A percentile compares a stretch with the other conserved stretches of the same genome.
Evolutionary conservation across 37 sponge, comb jelly and placozoan species (phyloP).

Genomic region (Chondrosia reniformis): DNA sequence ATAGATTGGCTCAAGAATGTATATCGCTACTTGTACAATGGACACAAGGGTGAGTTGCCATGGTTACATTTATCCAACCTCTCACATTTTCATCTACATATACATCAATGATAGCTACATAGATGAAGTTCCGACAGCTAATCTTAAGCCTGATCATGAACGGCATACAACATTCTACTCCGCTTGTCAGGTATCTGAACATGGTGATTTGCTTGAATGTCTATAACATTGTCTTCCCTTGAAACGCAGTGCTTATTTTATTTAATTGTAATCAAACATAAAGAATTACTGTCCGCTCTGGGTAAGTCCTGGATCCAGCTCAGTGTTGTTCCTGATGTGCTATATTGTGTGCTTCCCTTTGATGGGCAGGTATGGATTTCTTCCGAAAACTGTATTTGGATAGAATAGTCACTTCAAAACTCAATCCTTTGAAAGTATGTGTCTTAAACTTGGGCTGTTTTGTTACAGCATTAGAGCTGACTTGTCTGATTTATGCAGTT

Average conservation of each 20-base stretch:
- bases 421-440: constrained; percentile 82
- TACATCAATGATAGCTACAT: constrained; percentile 38
- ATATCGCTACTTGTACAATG: constrained; percentile 41
- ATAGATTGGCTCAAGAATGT: constrained; percentile 48
- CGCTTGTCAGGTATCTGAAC: constrained; percentile 36
- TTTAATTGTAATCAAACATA: constrained; percentile 73
- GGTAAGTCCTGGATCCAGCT: constrained; percentile 29
- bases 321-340: not conserved
- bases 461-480: not conserved
- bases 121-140: constrained; percentile 14
- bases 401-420: constrained; percentile 50
- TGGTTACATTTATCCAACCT: not conserved
- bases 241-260: constrained; percentile 60
- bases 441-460: not conserved
- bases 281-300: constrained; percentile 35
- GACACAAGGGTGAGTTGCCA: constrained; percentile 60
- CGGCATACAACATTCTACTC: constrained; percentile 69
- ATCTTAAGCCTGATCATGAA: constrained; percentile 34
- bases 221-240: not conserved
- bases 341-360: not conserved
- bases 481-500: constrained; percentile 25
- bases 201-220: not conserved
- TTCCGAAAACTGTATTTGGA: constrained; percentile 61
- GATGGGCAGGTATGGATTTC: constrained; percentile 46
- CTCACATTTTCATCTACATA: not conserved